Conservation (phyloP, 2,113 vertebrate genomes). For the Podocnemis expansa region DNA sequence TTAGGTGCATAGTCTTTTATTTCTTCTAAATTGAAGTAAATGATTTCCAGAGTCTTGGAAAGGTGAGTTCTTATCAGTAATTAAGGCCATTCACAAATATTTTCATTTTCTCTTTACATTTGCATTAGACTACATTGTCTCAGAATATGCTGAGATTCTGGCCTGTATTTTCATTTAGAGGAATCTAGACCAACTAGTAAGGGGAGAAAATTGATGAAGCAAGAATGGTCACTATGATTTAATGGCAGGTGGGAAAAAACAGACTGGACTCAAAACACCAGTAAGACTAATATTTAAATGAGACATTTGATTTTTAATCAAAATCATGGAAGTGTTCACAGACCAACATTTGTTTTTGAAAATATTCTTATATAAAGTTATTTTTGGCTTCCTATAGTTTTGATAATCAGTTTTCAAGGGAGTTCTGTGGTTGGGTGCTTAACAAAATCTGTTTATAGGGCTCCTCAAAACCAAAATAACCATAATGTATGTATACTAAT, state of each 20-base stretch:
- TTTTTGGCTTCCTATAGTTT: background rate
- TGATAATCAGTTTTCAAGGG: background rate
- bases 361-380: background rate
- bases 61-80: slow-evolving; percentile 36
- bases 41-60: slow-evolving; percentile 36
- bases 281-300: background rate
- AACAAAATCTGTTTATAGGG: background rate
- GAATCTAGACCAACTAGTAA: background rate
- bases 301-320: background rate
- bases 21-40: slow-evolving; percentile 44
- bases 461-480: background rate
- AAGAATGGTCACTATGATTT: background rate
- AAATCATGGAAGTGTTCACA: background rate
- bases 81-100: slow-evolving; percentile 10
- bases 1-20: background rate
- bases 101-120: background rate
- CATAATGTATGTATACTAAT: background rate
- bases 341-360: rapidly evolving
- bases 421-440: background rate
- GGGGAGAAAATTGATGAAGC: slow-evolving; percentile 12
- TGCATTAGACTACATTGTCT: background rate
- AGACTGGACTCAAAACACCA: background rate
- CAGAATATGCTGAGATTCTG: background rate
- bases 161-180: slow-evolving; percentile 24
- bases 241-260: background rate